Conservation (phyloP, 2,113 vertebrate species). For the Ictalurus furcatus region DNA sequence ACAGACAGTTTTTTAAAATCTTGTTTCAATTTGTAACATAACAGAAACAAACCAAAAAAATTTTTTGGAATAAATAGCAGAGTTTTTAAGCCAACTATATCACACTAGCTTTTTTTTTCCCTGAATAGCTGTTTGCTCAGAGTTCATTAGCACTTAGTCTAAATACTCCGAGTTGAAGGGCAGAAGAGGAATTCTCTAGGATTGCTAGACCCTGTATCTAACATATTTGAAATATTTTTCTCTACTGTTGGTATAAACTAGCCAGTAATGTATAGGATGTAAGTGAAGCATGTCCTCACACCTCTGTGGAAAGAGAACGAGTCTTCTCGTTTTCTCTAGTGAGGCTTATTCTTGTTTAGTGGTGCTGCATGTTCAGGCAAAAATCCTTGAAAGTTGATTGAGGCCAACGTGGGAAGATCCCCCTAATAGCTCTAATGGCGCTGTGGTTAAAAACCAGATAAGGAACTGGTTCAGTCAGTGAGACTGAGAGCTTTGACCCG, state of each 20-base stretch:
- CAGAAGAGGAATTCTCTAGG: background rate
- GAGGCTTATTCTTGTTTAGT: background rate
- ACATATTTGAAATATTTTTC: background rate
- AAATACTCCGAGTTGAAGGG: background rate
- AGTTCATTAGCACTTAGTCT: background rate
- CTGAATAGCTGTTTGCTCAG: no score
- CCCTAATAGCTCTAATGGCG: slow-evolving; percentile 29
- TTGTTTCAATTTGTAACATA: background rate
- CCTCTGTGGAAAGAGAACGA: background rate
- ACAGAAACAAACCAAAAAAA: no score
- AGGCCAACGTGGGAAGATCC: slow-evolving; percentile 36
- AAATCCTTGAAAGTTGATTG: slow-evolving; percentile 35
- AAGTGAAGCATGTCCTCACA: background rate
- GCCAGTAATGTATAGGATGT: background rate
- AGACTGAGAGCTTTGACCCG: slow-evolving; percentile 28
- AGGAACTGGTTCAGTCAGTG: slow-evolving; percentile 51
- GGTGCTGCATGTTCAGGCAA: slow-evolving; percentile 23
- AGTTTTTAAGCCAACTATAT: background rate
- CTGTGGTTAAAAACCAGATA: slow-evolving; percentile 26
- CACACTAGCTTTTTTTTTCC: no score
- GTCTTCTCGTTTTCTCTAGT: background rate
- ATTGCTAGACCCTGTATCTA: background rate
- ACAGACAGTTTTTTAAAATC: background rate
- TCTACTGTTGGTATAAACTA: background rate
- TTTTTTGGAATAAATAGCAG: background rate